Evolutionary conservation across 2,888 invertebrate genomes (phyloP).

Genomic region (Thysanoteuthis rhombus): DNA sequence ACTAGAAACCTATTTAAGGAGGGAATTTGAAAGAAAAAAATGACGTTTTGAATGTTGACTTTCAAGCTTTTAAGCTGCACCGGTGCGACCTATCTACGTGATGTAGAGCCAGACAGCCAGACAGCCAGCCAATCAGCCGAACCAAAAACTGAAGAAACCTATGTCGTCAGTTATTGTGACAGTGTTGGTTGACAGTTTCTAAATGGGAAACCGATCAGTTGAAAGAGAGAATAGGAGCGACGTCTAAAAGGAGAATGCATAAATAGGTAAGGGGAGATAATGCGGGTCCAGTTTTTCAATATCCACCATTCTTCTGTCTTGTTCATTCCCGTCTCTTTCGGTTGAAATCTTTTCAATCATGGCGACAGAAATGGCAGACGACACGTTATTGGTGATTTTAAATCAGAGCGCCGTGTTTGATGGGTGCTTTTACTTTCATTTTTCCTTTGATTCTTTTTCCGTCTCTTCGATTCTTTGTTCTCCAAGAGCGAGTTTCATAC

Average conservation of each 20-base stretch:
- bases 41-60: too few species aligned
- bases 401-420: not conserved
- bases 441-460: too few species aligned
- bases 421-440: not conserved
- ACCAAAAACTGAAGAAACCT: not conserved
- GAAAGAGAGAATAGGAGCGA: not conserved
- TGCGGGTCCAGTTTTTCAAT: not conserved
- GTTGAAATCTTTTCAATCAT: not conserved
- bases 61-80: too few species aligned
- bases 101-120: too few species aligned
- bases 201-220: not conserved
- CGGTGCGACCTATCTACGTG: too few species aligned
- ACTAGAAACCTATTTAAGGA: too few species aligned
- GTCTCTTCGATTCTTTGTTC: not conserved
- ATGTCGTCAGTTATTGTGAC: too few species aligned
- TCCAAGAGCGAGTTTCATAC: not conserved
- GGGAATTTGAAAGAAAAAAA: too few species aligned
- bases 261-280: not conserved
- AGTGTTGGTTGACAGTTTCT: too few species aligned
- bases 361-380: not conserved
- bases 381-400: not conserved
- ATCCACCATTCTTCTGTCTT: not conserved
- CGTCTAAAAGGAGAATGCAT: not conserved
- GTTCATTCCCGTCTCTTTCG: not conserved
- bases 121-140: too few species aligned